Conservation (phyloP, 2,797 vertebrate species). For the Peromyscus nudipes region DNA sequence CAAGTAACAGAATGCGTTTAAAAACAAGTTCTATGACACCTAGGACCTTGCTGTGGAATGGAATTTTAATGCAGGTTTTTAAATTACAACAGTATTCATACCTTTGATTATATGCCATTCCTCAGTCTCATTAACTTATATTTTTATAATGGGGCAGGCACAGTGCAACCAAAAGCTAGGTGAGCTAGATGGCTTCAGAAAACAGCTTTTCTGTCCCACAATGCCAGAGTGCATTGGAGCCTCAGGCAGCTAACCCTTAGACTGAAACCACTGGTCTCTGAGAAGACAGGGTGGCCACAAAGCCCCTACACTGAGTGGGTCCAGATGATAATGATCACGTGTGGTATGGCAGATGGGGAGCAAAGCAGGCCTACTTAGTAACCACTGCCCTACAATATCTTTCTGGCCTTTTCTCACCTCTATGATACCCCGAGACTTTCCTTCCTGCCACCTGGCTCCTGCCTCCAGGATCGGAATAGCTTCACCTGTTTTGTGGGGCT, state of each 20-base stretch:
- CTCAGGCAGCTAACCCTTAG: background rate
- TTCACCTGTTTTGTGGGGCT: background rate
- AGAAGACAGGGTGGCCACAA: background rate
- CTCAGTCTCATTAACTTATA: conserved; percentile 70
- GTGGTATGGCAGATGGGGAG: background rate
- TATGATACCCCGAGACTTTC: background rate
- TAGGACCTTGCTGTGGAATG: conserved; percentile 51
- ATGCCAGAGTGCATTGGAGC: background rate
- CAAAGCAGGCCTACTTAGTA: conserved; percentile 6
- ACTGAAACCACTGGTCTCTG: background rate
- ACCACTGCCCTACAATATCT: conserved; percentile 1
- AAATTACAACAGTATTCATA: conserved; percentile 64
- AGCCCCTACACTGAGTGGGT: background rate
- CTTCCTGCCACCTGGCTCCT: background rate
- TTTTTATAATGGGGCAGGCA: conserved; percentile 9
- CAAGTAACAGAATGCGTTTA: conserved; percentile 62
- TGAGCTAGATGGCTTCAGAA: conserved; percentile 48
- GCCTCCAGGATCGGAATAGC: background rate
- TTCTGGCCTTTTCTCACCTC: background rate
- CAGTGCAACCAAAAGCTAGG: background rate
- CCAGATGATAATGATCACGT: background rate
- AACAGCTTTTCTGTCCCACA: background rate
- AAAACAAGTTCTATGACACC: conserved; percentile 68
- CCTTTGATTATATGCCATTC: conserved; percentile 66
- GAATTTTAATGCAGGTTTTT: conserved; percentile 67